Percentiles rank a stretch among this genome's conserved stretches.
Conservation (phyloP, 2,888 invertebrate species). For the Lacanobia oleracea region DNA sequence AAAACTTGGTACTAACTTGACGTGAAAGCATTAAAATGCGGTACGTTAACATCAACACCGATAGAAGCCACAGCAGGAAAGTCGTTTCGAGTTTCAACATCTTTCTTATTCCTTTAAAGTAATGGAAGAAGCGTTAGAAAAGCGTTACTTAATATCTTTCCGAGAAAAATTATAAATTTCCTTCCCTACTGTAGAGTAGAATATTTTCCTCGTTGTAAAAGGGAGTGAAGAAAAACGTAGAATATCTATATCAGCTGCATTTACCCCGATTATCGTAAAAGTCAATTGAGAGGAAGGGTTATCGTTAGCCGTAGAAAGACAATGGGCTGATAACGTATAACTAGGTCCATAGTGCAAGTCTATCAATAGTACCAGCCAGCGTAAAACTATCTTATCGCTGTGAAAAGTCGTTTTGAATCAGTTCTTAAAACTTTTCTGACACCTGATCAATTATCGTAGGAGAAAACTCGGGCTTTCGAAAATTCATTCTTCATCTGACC, state of each 20-base stretch:
- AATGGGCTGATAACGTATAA: slow-evolving; percentile 49
- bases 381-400: slow-evolving; percentile 2
- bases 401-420: slow-evolving; percentile 11
- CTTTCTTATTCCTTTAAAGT: slow-evolving; percentile 31
- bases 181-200: not conserved
- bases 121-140: slow-evolving; percentile 32
- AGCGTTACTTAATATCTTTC: not conserved
- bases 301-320: slow-evolving; percentile 40
- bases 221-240: slow-evolving; percentile 27
- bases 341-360: slow-evolving; percentile 28
- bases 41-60: slow-evolving; percentile 15
- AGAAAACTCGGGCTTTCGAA: not conserved
- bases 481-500: not conserved
- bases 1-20: not conserved
- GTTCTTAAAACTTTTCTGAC: not conserved
- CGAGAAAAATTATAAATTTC: slow-evolving; percentile 12
- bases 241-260: slow-evolving; percentile 52
- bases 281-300: slow-evolving; percentile 53
- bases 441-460: not conserved
- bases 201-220: slow-evolving; percentile 20
- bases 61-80: slow-evolving; percentile 35
- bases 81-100: slow-evolving; percentile 36
- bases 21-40: slow-evolving; percentile 15
- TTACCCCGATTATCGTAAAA: slow-evolving; percentile 51
- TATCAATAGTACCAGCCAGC: slow-evolving; percentile 19